phyloP scores from a whole-genome alignment of 2,797 vertebrate species.

The Melanotaenia boesemani region DNA sequence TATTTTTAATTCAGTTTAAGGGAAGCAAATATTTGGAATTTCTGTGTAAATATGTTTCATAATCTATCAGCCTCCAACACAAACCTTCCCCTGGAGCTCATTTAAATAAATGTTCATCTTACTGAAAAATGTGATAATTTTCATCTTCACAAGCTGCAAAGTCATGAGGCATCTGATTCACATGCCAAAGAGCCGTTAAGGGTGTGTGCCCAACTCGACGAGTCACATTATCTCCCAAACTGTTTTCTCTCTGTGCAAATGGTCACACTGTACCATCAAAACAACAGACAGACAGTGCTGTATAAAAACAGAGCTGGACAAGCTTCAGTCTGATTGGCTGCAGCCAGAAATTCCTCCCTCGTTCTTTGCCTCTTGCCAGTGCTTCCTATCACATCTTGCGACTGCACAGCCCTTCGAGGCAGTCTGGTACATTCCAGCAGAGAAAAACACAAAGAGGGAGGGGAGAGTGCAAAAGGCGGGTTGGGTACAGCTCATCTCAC shows the following conservation, averaged over 20 bases:
- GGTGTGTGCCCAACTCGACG: conserved; percentile 58
- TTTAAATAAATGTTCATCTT: conserved; percentile 3
- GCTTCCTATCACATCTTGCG: conserved; percentile 38
- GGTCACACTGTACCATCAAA: conserved; percentile 55
- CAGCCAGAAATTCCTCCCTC: conserved; percentile 41
- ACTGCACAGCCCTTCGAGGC: conserved; percentile 34
- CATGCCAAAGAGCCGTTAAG: conserved; percentile 55
- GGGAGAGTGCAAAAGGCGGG: conserved; percentile 29
- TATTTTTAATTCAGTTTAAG: neutral
- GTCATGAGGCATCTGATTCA: conserved; percentile 22
- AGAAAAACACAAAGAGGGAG: conserved; percentile 62
- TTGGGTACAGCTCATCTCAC: conserved; percentile 34
- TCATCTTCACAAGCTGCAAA: conserved; percentile 9
- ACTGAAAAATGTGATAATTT: conserved; percentile 29
- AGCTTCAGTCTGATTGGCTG: conserved; percentile 42
- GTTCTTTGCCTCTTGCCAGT: conserved; percentile 48
- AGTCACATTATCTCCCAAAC: conserved; percentile 66
- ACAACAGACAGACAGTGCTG: conserved; percentile 42
- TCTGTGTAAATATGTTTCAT: neutral
- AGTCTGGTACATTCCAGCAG: conserved; percentile 68
- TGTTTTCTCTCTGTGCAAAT: conserved; percentile 46
- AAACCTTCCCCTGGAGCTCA: neutral
- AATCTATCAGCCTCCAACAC: neutral
- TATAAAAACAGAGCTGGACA: conserved; percentile 36
- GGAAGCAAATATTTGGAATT: neutral